Base-by-base conservation (phyloP, 1,140 invertebrate genomes). In the Drosophila ficusphila region DNA sequence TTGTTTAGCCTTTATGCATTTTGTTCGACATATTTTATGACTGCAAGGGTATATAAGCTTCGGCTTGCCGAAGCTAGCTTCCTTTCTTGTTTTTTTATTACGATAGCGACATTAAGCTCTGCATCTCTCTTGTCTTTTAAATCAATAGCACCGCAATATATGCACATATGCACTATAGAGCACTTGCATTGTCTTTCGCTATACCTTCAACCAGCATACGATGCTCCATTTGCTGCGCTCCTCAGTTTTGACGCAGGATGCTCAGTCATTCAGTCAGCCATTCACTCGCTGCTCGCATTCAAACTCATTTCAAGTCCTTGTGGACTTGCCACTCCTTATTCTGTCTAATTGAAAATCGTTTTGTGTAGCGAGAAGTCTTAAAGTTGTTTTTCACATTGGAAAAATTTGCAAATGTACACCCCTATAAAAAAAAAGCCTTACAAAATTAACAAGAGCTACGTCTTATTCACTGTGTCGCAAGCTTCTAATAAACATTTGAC, bases 301-400 rank as follows among this genome's bases (percentile, higher is more conserved):
- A 81, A 77, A 85, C 76, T 85, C 81, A 79, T 86, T 85, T 85
- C 81, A 86, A 85, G 60, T 85, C 76, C 81, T 79, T 86, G 61
- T 76, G 64, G 76, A 69, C 69, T 86, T 74, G 57, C 57, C 72
- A 51, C 58, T 72, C 76, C 81, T 85, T 86, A 85, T 85, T 81
- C 81, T 65, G 76, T 85, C 81, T 85, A 85, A 85, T 85, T 85
- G 81, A 76, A 85, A 86, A 85, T 85, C 81, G 81, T 75, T 85
- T 85, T 85, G 79, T 67, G 25, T 56, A 31, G 25, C 25, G 58
- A n/a, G n/a, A n/a, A n/a, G n/a, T n/a, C n/a, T n/a, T n/a, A n/a
- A n/a, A n/a, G n/a, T n/a, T n/a, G n/a, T n/a, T n/a, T n/a, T n/a
- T n/a, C 9, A 56, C 57, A 74, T 75, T 79, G n/a, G n/a, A n/a